phyloP scores from a whole-genome alignment of 92 coral and sea anemone species.

The Bergia sp. region DNA sequence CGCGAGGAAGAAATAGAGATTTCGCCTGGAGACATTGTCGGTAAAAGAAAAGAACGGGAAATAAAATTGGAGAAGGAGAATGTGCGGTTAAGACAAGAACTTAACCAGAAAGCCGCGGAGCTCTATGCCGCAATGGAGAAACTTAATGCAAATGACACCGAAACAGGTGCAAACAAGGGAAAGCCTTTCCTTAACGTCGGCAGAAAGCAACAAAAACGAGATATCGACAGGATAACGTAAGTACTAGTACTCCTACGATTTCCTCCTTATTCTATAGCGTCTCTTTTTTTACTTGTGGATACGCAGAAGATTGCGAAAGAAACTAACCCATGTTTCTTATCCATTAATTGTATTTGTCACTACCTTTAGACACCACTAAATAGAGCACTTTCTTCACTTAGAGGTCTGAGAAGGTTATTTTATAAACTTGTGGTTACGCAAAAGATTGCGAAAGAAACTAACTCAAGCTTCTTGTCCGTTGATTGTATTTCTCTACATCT shows the following conservation, averaged over 20 bases:
- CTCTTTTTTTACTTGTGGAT: too few species aligned
- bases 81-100: neutral
- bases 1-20: neutral
- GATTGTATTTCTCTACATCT: too few species aligned
- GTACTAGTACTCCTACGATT: neutral
- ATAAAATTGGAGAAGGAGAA: neutral
- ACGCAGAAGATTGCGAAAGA: too few species aligned
- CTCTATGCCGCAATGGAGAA: neutral
- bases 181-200: neutral
- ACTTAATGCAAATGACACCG: neutral
- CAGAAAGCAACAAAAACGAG: neutral
- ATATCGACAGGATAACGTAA: neutral
- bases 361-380: too few species aligned
- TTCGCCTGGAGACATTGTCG: neutral
- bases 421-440: too few species aligned
- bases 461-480: too few species aligned
- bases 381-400: too few species aligned
- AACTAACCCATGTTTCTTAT: too few species aligned
- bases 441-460: too few species aligned
- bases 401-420: too few species aligned
- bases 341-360: too few species aligned
- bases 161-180: neutral
- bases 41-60: neutral
- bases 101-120: neutral
- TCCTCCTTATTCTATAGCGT: too few species aligned